Evolutionary conservation across 2,888 invertebrate genomes (phyloP).

Genomic region (Ophion obscuratus): DNA sequence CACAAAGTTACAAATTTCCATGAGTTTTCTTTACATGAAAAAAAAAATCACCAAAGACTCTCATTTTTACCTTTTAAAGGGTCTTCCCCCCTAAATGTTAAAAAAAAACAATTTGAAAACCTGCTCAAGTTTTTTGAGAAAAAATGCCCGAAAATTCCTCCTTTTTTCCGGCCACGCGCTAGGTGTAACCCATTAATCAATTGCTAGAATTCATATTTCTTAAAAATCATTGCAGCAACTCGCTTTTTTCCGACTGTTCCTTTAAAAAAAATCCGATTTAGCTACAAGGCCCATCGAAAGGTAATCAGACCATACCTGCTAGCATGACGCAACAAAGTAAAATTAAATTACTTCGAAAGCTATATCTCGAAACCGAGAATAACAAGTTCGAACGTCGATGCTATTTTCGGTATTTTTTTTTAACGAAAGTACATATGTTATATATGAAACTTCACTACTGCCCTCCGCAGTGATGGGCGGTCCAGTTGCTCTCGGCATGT

Average conservation of each 20-base stretch:
- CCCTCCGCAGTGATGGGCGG: constrained; percentile 14
- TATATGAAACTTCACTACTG: constrained; percentile 11
- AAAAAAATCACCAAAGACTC: too few relatives aligned
- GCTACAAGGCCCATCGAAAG: not conserved
- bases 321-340: not conserved
- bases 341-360: not conserved
- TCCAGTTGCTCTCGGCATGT: constrained; percentile 24
- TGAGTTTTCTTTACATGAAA: too few relatives aligned
- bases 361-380: not conserved
- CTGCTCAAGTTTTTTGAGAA: too few relatives aligned
- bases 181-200: not conserved
- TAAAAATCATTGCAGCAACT: not conserved
- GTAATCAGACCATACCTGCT: not conserved
- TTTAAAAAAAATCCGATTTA: not conserved
- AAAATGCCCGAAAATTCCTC: too few relatives aligned
- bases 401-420: not conserved
- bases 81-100: too few relatives aligned
- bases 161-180: too few relatives aligned
- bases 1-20: too few relatives aligned
- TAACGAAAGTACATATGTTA: not conserved
- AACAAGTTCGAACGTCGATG: constrained; percentile 26
- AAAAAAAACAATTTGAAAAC: too few relatives aligned
- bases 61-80: too few relatives aligned
- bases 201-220: not conserved
- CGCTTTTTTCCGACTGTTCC: not conserved